phyloP scores from a whole-genome alignment of 2,888 invertebrate species.

The Apodemia zela region DNA sequence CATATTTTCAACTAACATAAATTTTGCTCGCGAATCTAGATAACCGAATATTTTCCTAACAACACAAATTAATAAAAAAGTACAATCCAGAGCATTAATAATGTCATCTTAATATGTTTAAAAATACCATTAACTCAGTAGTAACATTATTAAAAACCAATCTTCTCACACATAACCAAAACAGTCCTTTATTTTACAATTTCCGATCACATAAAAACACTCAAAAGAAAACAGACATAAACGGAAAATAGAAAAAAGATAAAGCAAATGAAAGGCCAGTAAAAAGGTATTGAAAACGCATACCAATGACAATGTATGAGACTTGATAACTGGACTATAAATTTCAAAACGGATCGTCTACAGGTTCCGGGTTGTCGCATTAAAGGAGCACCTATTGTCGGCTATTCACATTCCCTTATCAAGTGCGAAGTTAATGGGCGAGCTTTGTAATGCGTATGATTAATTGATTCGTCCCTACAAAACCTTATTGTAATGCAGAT shows the following conservation, averaged over 20 bases:
- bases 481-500: constrained; percentile 73
- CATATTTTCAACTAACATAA: too few relatives aligned
- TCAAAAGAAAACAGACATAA: not conserved
- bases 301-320: constrained; percentile 22
- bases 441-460: constrained; percentile 75
- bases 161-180: too few relatives aligned
- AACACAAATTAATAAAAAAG: too few relatives aligned
- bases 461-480: constrained; percentile 68
- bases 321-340: constrained; percentile 62
- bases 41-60: too few relatives aligned
- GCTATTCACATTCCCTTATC: constrained; percentile 72
- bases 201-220: not conserved
- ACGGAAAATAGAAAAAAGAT: not conserved
- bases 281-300: constrained; percentile 21
- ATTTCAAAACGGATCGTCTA: constrained; percentile 47
- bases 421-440: constrained; percentile 76
- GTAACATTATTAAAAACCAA: too few relatives aligned
- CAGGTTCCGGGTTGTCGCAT: constrained; percentile 34
- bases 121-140: too few relatives aligned
- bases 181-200: too few relatives aligned
- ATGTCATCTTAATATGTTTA: too few relatives aligned
- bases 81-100: too few relatives aligned
- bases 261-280: constrained; percentile 15
- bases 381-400: constrained; percentile 64
- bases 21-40: too few relatives aligned